Conservation (phyloP, 2,888 invertebrate species). For the Andrena marginata region DNA sequence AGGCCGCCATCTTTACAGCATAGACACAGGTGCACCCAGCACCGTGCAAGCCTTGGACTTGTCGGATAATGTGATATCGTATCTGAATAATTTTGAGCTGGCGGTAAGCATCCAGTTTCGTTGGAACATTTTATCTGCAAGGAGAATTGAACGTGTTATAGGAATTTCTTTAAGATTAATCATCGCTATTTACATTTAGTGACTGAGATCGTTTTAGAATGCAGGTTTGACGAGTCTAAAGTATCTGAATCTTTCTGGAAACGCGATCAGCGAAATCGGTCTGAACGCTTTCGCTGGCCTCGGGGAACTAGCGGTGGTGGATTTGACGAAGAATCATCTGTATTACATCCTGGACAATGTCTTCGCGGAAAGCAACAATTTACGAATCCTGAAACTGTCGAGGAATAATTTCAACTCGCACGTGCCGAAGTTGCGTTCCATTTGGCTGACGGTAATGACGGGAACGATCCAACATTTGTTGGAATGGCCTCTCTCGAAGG, state of each 20-base stretch:
- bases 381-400: conserved; percentile 79
- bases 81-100: conserved; percentile 75
- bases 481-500: background rate
- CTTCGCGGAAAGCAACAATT: conserved; percentile 80
- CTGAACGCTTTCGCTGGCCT: conserved; percentile 85
- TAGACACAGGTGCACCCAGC: conserved; percentile 76
- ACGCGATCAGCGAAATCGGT: conserved; percentile 84
- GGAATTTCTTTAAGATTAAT: background rate
- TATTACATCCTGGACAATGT: conserved; percentile 83
- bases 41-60: conserved; percentile 80
- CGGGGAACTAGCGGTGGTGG: conserved; percentile 84
- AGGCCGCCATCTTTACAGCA: conserved; percentile 77
- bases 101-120: conserved; percentile 72
- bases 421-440: conserved; percentile 77
- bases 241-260: conserved; percentile 84
- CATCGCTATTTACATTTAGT: background rate
- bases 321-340: conserved; percentile 85
- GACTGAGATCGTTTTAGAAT: conserved; percentile 67
- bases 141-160: background rate
- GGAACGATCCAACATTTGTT: background rate
- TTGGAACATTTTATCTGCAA: background rate
- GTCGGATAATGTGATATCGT: conserved; percentile 81
- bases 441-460: conserved; percentile 76
- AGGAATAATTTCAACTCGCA: conserved; percentile 80
- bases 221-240: conserved; percentile 80